These are phyloP conservation scores for Premnoplex brunnescens DNA, from an alignment of 2,797 vertebrate species.

Conservation along the genomic window DNA sequence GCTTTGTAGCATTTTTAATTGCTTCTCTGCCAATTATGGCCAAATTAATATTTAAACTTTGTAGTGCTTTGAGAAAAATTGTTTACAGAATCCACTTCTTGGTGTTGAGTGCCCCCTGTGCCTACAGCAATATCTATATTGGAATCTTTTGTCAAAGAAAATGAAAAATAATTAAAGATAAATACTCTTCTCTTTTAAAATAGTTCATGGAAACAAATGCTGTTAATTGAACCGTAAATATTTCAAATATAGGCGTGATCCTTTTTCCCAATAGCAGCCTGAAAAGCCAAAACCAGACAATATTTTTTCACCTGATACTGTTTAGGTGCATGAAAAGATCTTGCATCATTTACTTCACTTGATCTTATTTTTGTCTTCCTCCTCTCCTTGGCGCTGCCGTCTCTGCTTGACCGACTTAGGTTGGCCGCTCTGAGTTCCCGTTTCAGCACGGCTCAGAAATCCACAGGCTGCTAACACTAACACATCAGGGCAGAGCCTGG, in stretches of 20 bases:
- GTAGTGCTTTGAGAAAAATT: slow-evolving; percentile 70
- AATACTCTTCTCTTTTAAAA: slow-evolving; percentile 19
- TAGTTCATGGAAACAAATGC: not conserved
- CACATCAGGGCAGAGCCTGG: slow-evolving; percentile 56
- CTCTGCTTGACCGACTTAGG: not conserved
- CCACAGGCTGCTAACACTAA: slow-evolving; percentile 53
- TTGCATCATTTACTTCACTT: not conserved
- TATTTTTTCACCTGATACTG: slow-evolving; percentile 11
- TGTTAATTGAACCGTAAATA: slow-evolving; percentile 1
- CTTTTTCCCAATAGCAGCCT: not conserved
- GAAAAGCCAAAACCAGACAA: not conserved
- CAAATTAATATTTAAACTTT: slow-evolving; percentile 84
- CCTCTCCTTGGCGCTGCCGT: not conserved
- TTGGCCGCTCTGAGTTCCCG: not conserved
- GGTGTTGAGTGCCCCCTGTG: slow-evolving; percentile 10
- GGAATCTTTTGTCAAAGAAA: slow-evolving; percentile 60
- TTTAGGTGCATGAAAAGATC: not conserved
- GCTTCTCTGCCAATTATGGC: slow-evolving; percentile 80
- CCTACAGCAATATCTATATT: slow-evolving; percentile 55
- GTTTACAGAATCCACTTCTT: slow-evolving; percentile 67
- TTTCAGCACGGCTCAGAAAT: slow-evolving; percentile 31
- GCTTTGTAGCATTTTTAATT: slow-evolving; percentile 84
- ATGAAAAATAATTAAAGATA: slow-evolving; percentile 64
- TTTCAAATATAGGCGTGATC: not conserved
- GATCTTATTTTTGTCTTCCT: slow-evolving; percentile 19